phyloP scores from a whole-genome alignment of 53 echinoderm and acorn worm species.

The Pentamera pediparva region DNA sequence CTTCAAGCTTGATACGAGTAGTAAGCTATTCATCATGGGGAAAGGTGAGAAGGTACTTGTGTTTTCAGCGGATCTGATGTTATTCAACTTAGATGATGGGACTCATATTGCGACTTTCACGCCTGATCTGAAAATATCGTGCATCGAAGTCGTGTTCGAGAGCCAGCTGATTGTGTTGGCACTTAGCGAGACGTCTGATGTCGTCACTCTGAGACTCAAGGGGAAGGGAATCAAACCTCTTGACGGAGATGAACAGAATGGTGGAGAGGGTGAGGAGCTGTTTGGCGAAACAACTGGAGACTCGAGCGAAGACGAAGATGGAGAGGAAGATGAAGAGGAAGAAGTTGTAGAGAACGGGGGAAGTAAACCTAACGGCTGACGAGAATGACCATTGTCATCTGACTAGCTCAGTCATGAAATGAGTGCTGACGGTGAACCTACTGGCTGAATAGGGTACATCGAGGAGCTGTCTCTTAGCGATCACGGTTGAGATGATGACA shows the following conservation, averaged over 20 bases:
- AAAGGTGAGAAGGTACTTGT: slow-evolving; percentile 67
- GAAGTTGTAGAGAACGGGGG: background rate
- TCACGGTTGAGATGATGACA: too few species aligned
- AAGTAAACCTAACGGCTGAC: too few species aligned
- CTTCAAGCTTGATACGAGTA: slow-evolving; percentile 50
- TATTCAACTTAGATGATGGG: slow-evolving; percentile 77
- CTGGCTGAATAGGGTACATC: too few species aligned
- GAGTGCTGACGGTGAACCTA: too few species aligned
- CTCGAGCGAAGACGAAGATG: slow-evolving; percentile 63
- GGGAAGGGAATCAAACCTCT: slow-evolving; percentile 60
- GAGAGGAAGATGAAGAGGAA: slow-evolving; percentile 45
- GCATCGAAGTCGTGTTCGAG: slow-evolving; percentile 67
- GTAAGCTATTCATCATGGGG: slow-evolving; percentile 86
- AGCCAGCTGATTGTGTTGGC: slow-evolving; percentile 80
- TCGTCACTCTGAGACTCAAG: slow-evolving; percentile 66
- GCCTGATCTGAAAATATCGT: slow-evolving; percentile 72
- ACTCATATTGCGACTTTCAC: slow-evolving; percentile 73
- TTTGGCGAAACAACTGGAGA: slow-evolving; percentile 96
- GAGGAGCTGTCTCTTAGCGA: background rate
- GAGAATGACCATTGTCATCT: background rate
- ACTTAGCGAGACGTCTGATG: slow-evolving; percentile 58
- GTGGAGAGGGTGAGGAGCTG: slow-evolving; percentile 56
- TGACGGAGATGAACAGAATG: slow-evolving; percentile 20
- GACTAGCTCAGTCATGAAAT: background rate
- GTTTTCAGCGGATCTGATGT: slow-evolving; percentile 63